Evolutionary conservation across 2,797 vertebrate genomes (phyloP).

Genomic region (Triplophysa bombifrons): DNA sequence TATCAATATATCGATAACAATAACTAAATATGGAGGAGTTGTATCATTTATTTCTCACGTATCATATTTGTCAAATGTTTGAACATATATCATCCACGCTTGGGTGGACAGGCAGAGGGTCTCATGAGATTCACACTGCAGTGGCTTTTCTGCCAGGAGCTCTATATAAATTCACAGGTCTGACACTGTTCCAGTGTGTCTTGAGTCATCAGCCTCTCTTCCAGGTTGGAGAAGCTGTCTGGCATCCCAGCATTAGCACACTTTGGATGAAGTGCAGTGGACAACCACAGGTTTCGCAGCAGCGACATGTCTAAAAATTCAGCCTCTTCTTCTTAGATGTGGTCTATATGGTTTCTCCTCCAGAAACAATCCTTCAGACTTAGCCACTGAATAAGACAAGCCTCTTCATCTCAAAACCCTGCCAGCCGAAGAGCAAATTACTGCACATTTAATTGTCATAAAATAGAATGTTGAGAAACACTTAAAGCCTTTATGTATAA

Average conservation of each 20-base stretch:
- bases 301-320: not conserved
- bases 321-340: not conserved
- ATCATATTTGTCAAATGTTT: not conserved
- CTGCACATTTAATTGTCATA: too few species aligned
- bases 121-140: conserved; percentile 3
- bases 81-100: not conserved
- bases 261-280: not conserved
- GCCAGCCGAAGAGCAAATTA: too few species aligned
- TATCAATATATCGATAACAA: not conserved
- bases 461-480: too few species aligned
- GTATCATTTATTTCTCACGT: not conserved
- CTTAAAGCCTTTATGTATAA: too few species aligned
- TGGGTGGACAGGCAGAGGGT: not conserved
- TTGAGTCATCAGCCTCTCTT: conserved; percentile 1
- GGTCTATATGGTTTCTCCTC: not conserved
- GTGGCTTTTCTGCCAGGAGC: not conserved
- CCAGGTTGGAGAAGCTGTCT: not conserved
- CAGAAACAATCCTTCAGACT: not conserved
- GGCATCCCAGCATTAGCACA: not conserved
- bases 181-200: conserved; percentile 6
- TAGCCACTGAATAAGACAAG: not conserved
- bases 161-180: not conserved
- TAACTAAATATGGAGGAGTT: not conserved
- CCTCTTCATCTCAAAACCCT: too few species aligned
- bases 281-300: not conserved